Base-by-base conservation (phyloP, 2,113 vertebrate species). In the Sylvia atricapilla region DNA sequence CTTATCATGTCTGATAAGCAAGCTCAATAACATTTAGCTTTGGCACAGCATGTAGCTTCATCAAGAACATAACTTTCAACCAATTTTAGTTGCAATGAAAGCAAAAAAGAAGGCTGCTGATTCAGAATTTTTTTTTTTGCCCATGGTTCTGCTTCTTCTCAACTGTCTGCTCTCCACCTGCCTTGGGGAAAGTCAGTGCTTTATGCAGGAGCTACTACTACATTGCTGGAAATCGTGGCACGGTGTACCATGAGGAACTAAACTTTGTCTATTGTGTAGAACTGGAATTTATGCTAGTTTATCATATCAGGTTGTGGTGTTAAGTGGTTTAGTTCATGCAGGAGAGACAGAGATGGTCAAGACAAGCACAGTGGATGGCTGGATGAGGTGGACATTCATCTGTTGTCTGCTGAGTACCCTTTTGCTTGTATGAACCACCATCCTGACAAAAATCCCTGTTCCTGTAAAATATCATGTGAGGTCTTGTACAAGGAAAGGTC, bases 1-100 rank as follows among this genome's bases (percentile, higher is more conserved):
- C 95, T 96, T 97, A 97, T 96, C 91, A 56, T 76, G 47, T 87
- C 64, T 92, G 94, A 95, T 96, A 97, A 96, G 95, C 52, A 94
- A 81, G 86, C 52, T 89, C 95, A 96, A 27, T 73, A 41, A 56
- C 70, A 91, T 84, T 93, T 96, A 97, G 89, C 95, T 87, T 93
- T 92, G 83, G 69, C 15, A 84, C 55, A 78, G 83, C 68, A 94
- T 94, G 72, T 90, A 93, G 90, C 64, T 82, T 56, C n/a, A 15
- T 91, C 91, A 97, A 88, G 63, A 95, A n/a, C 39, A 18, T 77
- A 91, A 96, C 95, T 78, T 94, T 47, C 11, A 67, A 69, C 70
- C 64, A 84, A 41, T 66, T 85, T 70, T 53, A 84, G 59, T 28
- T 43, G 52, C 64, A 90, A 43, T 78, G 67, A 86, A 94, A 86